These are phyloP conservation scores for Myathropa florea DNA, from an alignment of 2,888 invertebrate genomes.

Conservation along the genomic window DNA sequence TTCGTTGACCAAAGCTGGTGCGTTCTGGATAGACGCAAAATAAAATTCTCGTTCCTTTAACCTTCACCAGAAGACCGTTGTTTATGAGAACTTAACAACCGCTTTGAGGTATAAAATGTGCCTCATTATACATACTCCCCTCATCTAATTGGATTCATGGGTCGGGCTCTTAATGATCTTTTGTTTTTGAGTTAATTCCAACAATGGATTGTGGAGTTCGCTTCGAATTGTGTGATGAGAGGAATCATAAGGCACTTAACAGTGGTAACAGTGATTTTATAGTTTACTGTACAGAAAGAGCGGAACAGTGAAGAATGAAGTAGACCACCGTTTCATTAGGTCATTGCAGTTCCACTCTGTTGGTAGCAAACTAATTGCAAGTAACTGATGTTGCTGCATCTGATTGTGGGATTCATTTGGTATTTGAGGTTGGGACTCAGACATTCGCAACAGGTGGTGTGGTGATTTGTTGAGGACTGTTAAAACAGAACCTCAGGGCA, in stretches of 20 bases:
- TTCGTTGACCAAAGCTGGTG: slow-evolving; percentile 17
- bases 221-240: not conserved
- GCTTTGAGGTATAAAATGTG: not conserved
- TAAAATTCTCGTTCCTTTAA: no score
- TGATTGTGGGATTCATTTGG: not conserved
- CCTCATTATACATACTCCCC: slow-evolving; percentile 6
- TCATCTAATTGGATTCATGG: slow-evolving; percentile 5
- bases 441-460: not conserved
- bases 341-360: not conserved
- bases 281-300: not conserved
- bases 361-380: not conserved
- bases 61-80: not conserved
- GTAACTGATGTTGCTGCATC: not conserved
- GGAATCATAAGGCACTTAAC: slow-evolving; percentile 7
- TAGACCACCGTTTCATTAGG: not conserved
- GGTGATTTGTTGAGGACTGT: not conserved
- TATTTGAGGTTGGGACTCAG: not conserved
- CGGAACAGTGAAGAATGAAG: not conserved
- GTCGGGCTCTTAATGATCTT: not conserved
- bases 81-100: not conserved
- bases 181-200: slow-evolving; percentile 12
- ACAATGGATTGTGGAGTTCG: slow-evolving; percentile 14
- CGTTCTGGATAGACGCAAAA: not conserved
- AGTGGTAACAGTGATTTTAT: not conserved
- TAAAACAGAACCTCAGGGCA: no score